Base-by-base conservation (phyloP, 2,888 invertebrate species). In the Stramonita haemastoma region DNA sequence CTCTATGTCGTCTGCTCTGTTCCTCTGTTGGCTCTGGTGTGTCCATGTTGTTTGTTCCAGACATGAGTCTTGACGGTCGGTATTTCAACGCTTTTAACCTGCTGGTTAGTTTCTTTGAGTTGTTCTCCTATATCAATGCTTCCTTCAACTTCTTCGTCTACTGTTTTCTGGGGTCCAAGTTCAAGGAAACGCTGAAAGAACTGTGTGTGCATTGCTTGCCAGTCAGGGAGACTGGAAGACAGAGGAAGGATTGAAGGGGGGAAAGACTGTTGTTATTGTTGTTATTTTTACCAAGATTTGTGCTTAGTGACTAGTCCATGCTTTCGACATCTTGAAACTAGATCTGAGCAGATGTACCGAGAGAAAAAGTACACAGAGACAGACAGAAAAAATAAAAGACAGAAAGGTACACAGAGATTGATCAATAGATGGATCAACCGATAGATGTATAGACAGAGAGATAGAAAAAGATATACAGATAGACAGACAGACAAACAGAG, bases 131-230 rank as follows among this genome's bases (percentile, higher is more conserved):
- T 73, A 85, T 89, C 56, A 89, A 89, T 56, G 85, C 89, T 19
- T 73, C 85, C 26, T 26, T 85, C 73, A 70, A 89, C 36, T 89
- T 89, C 85, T 89, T 89, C 56, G 60, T 89, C 57, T 89, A 89
- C 57, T 89, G n/a, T 36, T 26, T 26, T n/a, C 57, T 89, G 29
- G 88, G 89, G 8, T 73, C 89, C 19, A 84, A 57, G 57, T 89
- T 56, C 73, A 57, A 70, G 26, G 85, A 89, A 36, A 89, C 77
- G 0, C 46, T 87, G 26, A 19, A 46, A n/a, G 19, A 36, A 32
- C 8, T 86, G 70, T 34, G 60, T 19, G 15, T 22, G 26, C 36
- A 56, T 17, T 46, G 46, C n/a, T 22, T 32, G 46, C n/a, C 19
- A 26, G 36, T 56, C 56, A 56, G 34, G 26, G 66, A 85, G 46